Percentiles rank a stretch among this genome's conserved stretches.
Conservation (phyloP, 2,113 vertebrate species). For the Neogale vison region DNA sequence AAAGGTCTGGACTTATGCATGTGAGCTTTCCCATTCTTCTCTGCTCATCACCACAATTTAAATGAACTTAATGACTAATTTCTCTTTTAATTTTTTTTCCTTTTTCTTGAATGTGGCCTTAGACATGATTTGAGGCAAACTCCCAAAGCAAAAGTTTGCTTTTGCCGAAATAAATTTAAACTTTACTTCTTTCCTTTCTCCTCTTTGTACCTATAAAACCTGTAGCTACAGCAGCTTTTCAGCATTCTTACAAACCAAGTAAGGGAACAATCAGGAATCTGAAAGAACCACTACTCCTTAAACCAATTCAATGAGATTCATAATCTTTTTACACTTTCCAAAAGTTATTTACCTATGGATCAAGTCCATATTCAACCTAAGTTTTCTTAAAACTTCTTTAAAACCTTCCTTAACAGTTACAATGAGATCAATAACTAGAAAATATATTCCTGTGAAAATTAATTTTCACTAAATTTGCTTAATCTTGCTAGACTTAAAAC, state of each 20-base stretch:
- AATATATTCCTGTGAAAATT: background rate
- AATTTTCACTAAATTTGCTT: slow-evolving; percentile 60
- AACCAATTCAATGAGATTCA: background rate
- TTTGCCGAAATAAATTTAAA: slow-evolving; percentile 50
- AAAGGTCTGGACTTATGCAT: background rate
- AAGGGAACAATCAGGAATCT: background rate
- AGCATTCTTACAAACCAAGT: slow-evolving; percentile 10
- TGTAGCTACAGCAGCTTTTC: background rate
- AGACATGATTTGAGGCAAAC: background rate
- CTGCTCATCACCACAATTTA: background rate
- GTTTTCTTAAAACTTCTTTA: slow-evolving; percentile 30
- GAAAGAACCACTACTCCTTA: background rate
- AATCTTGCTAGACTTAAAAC: slow-evolving; percentile 49
- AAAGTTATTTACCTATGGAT: background rate
- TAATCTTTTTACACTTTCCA: background rate
- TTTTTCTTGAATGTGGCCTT: slow-evolving; percentile 36
- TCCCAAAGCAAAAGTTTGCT: slow-evolving; percentile 42
- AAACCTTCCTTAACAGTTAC: background rate
- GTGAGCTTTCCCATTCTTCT: background rate
- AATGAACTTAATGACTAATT: background rate
- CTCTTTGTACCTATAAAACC: background rate
- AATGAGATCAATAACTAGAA: background rate
- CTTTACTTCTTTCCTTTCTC: slow-evolving; percentile 21
- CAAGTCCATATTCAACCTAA: slow-evolving; percentile 25
- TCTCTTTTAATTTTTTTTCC: background rate